Base-by-base conservation (phyloP, 2,113 vertebrate genomes). In the Paramisgurnus dabryanus region DNA sequence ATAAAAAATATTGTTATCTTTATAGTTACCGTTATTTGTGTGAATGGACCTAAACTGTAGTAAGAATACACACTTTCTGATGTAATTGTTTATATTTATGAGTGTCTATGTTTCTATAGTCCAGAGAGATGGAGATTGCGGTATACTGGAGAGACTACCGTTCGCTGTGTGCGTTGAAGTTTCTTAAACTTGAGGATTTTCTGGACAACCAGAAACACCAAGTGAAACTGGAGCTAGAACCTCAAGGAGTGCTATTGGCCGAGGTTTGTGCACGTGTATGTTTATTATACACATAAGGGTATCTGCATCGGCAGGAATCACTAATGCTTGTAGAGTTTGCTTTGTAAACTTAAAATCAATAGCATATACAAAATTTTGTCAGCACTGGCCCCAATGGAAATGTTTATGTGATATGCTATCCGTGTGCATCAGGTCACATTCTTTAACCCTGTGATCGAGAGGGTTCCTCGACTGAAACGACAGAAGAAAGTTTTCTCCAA, bases 401-500 rank as follows among this genome's bases (percentile, higher is more conserved):
- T 80, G 39, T 73, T 8, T 76, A 39, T 18, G 67, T 84, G 27
- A 80, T 39, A 34, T 27, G 81, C 11, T 75, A 50, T 85, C 4
- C 27, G 5, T 80, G 43, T 60, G 40, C 72, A 82, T 60, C 85
- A 96, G 96, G 95, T 97, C 84, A 96, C 91, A 7, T 97, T 97
- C 90, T 96, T 88, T 58, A 96, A 96, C 84, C 96, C 96, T 0
- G 92, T 96, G 66, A 96, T 97, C 10, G 95, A 96, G 80, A 90
- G 95, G 85, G 95, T 89, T 74, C 94, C 95, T 73, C 94, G 94
- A 17, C 94, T 97, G 17, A 94, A 90, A 74, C 88, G 96, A 40
- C 96, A 97, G 87, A 97, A 95, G 86, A 97, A 97, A 81, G 89
- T 97, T 22, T 97, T 97, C 86, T 96, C 96, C 72, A 96, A 96